Evolutionary conservation across 2,797 vertebrate genomes (phyloP), one percentile per base, ranked within the genome.

Genomic region (Malurus leucopterus): DNA sequence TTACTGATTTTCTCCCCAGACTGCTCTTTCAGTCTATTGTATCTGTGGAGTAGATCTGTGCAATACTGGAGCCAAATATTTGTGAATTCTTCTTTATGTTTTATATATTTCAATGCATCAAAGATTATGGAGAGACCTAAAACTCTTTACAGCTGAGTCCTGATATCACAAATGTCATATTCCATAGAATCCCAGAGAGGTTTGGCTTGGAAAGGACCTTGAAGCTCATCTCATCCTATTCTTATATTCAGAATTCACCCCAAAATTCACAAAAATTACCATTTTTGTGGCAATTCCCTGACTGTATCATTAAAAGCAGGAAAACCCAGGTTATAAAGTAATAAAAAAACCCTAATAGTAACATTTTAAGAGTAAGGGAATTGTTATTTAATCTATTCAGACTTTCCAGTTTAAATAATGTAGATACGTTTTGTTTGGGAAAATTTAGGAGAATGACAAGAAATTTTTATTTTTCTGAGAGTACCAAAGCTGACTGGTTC

Each of bases 331-430:
- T 40, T 46, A 21, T 70, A 61, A 78, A 36, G n/a, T 12, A 59
- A 4, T 38, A 9, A 62, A 69, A 13, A 0, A 0, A 2, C 6
- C 4, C 30, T 7, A 40, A n/a, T 15, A 3, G 13, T 10, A 27
- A 12, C 5, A 6, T 43, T 23, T 41, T 0, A 24, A 53, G 16
- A 59, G 26, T 20, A 34, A 70, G 15, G 6, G 20, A 77, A 18
- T 3, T 55, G 30, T 32, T 29, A 2, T 34, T 80, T 21, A 22
- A 54, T 8, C 4, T 18, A 15, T 17, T 14, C 15, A 2, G 7
- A 50, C 11, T 53, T 75, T 18, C 38, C 3, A 18, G 21, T 46
- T 75, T 13, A 47, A 63, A 61, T n/a, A 68, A 38, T 0, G 7
- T 4, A 8, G 16, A 16, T 15, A 13, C 4, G 34, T 74, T 73